Percentiles rank a stretch among this genome's conserved stretches.
Conservation (phyloP, 2,888 invertebrate genomes). For the Zonitis immaculata region DNA sequence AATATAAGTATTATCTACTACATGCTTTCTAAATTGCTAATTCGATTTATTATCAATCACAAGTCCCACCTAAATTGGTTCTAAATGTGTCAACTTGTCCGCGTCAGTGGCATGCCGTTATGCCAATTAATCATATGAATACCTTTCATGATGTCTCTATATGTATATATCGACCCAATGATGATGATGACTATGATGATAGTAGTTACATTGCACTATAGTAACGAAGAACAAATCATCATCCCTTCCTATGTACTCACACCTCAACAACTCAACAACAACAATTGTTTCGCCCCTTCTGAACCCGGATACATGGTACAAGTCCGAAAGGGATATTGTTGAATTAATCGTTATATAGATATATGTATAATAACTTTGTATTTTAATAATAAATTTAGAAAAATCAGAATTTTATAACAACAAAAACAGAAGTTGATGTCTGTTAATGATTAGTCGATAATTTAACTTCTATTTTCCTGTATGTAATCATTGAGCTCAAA, state of each 20-base stretch:
- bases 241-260: background rate
- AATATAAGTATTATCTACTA: too few species aligned
- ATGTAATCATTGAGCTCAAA: background rate
- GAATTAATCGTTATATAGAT: constrained; percentile 37
- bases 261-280: background rate
- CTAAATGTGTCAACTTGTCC: constrained; percentile 33
- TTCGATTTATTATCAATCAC: constrained; percentile 13
- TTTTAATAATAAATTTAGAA: too few species aligned
- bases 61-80: constrained; percentile 26
- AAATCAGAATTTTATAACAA: too few species aligned
- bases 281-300: constrained; percentile 38
- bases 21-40: constrained; percentile 19
- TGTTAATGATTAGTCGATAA: too few species aligned
- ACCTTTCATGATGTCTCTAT: constrained; percentile 30
- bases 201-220: too few species aligned
- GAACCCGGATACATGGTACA: constrained; percentile 40
- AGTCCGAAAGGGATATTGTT: constrained; percentile 30
- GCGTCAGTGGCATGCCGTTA: constrained; percentile 24
- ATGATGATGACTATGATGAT: background rate
- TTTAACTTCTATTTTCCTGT: too few species aligned
- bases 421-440: too few species aligned
- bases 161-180: constrained; percentile 15
- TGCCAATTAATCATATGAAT: constrained; percentile 34
- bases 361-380: too few species aligned
- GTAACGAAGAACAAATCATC: background rate